phyloP scores from a whole-genome alignment of 2,113 vertebrate species.

The Irena cyanogastra region DNA sequence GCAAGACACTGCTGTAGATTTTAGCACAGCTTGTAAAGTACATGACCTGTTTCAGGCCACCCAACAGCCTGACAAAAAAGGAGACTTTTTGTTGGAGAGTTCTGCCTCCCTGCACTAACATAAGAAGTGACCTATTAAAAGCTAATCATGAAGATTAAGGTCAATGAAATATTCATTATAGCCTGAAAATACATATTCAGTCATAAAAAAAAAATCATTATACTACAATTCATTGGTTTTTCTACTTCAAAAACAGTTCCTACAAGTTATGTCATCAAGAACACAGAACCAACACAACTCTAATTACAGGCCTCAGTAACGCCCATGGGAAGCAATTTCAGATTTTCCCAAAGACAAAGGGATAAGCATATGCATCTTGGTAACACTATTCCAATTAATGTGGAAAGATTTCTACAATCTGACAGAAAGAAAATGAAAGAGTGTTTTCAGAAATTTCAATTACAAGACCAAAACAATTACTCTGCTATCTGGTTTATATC shows the following conservation, averaged over 20 bases:
- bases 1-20: not conserved
- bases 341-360: not conserved
- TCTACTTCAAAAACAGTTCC: not conserved
- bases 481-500: not conserved
- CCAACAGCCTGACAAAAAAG: not conserved
- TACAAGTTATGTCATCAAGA: not conserved
- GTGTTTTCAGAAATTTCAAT: not conserved
- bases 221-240: not conserved
- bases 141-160: not conserved
- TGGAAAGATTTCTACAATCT: not conserved
- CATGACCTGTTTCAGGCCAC: not conserved
- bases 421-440: not conserved
- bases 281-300: not conserved
- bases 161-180: not conserved
- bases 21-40: not conserved
- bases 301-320: not conserved
- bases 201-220: not conserved
- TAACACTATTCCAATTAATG: not conserved
- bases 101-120: not conserved
- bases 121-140: not conserved
- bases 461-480: not conserved
- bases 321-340: not conserved
- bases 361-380: not conserved
- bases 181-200: not conserved
- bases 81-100: not conserved